These are phyloP conservation scores for Prunella himalayana DNA, from an alignment of 2,113 vertebrate species.

Conservation along the genomic window DNA sequence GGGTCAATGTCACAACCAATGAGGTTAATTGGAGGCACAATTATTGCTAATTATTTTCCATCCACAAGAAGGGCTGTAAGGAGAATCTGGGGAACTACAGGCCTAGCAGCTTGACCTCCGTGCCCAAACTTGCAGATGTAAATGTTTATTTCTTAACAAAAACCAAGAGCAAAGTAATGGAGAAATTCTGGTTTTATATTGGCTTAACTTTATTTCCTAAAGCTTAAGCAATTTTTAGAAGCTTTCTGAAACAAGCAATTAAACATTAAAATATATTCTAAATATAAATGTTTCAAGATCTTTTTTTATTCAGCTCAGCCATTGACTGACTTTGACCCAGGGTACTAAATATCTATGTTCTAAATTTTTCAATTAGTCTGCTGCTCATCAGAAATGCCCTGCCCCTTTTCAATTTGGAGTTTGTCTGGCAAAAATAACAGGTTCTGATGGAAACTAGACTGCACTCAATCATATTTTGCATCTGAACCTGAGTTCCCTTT, in stretches of 20 bases:
- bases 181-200: not conserved
- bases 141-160: not conserved
- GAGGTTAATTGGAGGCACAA: not conserved
- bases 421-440: not conserved
- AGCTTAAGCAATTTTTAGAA: not conserved
- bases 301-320: not conserved
- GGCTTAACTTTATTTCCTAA: not conserved
- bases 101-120: not conserved
- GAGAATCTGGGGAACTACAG: not conserved
- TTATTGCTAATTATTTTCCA: not conserved
- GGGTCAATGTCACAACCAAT: not conserved
- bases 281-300: not conserved
- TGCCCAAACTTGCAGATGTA: not conserved
- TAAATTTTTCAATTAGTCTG: not conserved
- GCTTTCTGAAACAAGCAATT: not conserved
- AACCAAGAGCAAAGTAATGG: not conserved
- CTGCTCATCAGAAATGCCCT: not conserved
- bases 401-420: not conserved
- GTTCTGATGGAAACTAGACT: not conserved
- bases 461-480: not conserved
- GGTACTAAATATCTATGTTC: not conserved
- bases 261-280: not conserved
- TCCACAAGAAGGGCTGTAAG: not conserved
- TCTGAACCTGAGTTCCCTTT: not conserved
- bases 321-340: not conserved